phyloP scores from a whole-genome alignment of 2,797 vertebrate species.

The Etheostoma perlongum region DNA sequence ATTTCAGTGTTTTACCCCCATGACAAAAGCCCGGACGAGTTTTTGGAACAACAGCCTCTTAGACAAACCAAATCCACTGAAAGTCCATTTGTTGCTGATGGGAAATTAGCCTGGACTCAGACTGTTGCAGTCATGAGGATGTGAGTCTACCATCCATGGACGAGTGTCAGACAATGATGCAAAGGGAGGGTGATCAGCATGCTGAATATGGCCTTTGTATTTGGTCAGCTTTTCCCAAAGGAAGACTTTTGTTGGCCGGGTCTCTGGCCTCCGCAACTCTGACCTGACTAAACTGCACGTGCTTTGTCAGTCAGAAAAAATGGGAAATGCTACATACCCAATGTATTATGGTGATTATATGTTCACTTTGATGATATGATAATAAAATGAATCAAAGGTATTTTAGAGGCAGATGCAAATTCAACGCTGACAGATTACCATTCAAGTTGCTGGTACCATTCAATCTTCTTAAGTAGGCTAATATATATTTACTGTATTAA shows the following conservation, averaged over 20 bases:
- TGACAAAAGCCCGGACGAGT: conserved; percentile 24
- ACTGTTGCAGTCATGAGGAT: conserved; percentile 61
- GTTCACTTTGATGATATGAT: not conserved
- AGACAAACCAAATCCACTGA: conserved; percentile 16
- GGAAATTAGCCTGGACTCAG: conserved; percentile 49
- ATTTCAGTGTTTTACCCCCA: conserved; percentile 10
- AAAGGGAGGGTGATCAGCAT: conserved; percentile 15
- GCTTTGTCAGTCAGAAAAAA: conserved; percentile 18
- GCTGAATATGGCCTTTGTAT: conserved; percentile 73
- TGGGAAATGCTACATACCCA: not conserved
- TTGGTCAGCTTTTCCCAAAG: conserved; percentile 50
- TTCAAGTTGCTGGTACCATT: not conserved
- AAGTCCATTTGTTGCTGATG: conserved; percentile 45
- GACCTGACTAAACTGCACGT: conserved; percentile 30
- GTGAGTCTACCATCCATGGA: conserved; percentile 50
- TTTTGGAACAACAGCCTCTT: conserved; percentile 34
- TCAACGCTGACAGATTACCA: not conserved
- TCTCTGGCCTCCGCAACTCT: conserved; percentile 37
- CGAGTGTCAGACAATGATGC: conserved; percentile 26
- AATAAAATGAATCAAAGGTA: not conserved
- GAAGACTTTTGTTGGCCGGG: conserved; percentile 57
- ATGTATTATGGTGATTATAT: not conserved
- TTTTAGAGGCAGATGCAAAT: not conserved
- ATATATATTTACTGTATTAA: no score
- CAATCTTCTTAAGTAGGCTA: no score